These are phyloP conservation scores for Rhinogobio ventralis DNA, from an alignment of 2,797 vertebrate species.

Conservation along the genomic window DNA sequence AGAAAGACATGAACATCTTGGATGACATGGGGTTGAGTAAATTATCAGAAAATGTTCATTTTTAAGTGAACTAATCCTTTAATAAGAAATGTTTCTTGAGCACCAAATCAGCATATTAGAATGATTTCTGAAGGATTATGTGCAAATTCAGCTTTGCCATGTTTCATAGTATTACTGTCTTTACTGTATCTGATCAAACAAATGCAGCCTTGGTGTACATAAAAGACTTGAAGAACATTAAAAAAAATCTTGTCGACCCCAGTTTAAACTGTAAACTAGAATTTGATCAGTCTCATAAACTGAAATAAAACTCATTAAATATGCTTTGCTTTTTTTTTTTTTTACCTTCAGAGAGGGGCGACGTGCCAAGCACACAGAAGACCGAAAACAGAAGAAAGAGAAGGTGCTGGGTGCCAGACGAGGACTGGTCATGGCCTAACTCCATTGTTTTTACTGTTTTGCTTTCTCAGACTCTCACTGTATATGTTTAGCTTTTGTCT, in stretches of 20 bases:
- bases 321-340: not conserved
- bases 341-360: constrained; percentile 78
- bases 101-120: not conserved
- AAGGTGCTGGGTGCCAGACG: constrained; percentile 80
- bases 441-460: not conserved
- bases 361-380: constrained; percentile 74
- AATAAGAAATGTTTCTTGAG: not conserved
- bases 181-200: not conserved
- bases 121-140: not conserved
- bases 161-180: not conserved
- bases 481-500: constrained; percentile 27
- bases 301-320: not conserved
- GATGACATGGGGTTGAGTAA: too few relatives aligned
- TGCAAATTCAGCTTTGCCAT: not conserved
- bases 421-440: constrained; percentile 79
- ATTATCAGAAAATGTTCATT: too few relatives aligned
- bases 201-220: not conserved
- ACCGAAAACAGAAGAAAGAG: constrained; percentile 87
- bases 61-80: too few relatives aligned
- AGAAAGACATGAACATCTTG: too few relatives aligned
- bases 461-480: not conserved
- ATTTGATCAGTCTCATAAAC: not conserved
- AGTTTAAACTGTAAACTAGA: not conserved
- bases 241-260: too few relatives aligned
- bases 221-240: not conserved